Conservation (phyloP, 1,140 invertebrate genomes). For the Eupeodes corollae region DNA sequence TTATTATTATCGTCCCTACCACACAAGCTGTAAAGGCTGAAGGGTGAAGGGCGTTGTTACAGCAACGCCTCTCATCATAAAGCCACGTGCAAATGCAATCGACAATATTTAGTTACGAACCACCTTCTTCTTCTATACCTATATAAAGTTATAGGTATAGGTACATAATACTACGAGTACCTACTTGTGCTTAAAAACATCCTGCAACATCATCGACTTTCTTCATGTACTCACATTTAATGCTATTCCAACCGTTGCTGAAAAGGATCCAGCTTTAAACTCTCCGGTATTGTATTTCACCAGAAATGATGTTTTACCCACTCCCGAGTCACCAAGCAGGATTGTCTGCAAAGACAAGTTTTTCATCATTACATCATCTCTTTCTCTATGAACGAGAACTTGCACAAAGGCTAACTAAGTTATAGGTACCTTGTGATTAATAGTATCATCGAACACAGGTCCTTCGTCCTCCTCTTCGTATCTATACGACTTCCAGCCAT, state of each 20-base stretch:
- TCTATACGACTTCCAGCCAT: slow-evolving; percentile 35
- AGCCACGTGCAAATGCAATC: too few species aligned
- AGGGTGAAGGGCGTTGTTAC: too few species aligned
- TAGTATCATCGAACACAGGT: slow-evolving; percentile 29
- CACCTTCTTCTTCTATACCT: too few species aligned
- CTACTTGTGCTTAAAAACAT: too few species aligned
- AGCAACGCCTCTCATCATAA: too few species aligned
- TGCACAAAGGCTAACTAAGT: not conserved
- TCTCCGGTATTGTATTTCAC: slow-evolving; percentile 91
- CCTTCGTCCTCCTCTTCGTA: slow-evolving; percentile 26
- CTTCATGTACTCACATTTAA: slow-evolving; percentile 49
- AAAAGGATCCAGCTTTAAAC: slow-evolving; percentile 87
- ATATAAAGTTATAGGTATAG: too few species aligned
- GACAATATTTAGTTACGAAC: too few species aligned
- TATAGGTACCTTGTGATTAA: slow-evolving; percentile 24
- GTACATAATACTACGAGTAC: too few species aligned
- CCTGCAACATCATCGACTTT: too few species aligned
- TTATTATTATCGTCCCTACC: too few species aligned
- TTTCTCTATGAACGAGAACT: not conserved
- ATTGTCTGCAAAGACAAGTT: slow-evolving; percentile 17
- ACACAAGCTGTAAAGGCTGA: too few species aligned
- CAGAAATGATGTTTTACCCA: slow-evolving; percentile 87
- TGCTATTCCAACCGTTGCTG: slow-evolving; percentile 89
- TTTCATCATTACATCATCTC: not conserved
- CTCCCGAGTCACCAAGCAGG: slow-evolving; percentile 77